These are phyloP conservation scores for Sturmia bella DNA, from an alignment of 2,888 invertebrate genomes.

Conservation along the genomic window DNA sequence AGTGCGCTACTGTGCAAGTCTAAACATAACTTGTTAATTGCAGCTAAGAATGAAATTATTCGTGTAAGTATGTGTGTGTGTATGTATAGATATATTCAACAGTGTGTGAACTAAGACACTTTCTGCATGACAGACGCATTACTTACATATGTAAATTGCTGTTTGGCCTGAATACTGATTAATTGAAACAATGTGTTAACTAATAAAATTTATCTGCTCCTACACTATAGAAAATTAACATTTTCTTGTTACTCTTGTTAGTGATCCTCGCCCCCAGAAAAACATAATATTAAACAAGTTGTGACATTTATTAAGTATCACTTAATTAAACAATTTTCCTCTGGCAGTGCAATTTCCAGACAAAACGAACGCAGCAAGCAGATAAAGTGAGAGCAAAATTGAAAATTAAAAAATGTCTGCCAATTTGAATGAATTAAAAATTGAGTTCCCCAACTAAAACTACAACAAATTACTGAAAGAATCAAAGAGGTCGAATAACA, in stretches of 20 bases:
- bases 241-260: background rate
- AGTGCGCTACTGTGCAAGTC: no score
- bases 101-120: conserved; percentile 12
- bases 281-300: conserved; percentile 20
- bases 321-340: conserved; percentile 61
- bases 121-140: background rate
- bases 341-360: conserved; percentile 1
- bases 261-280: conserved; percentile 4
- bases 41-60: no score
- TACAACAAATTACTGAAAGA: conserved; percentile 11
- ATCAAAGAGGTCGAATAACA: conserved; percentile 9
- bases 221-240: background rate
- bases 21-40: no score
- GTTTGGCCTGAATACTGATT: background rate
- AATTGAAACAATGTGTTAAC: conserved; percentile 7
- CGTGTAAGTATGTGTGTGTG: no score
- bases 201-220: conserved; percentile 22
- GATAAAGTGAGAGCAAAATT: conserved; percentile 14
- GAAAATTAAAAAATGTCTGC: conserved; percentile 26
- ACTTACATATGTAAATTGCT: background rate
- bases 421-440: conserved; percentile 23
- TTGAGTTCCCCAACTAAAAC: conserved; percentile 25
- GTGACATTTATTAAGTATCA: conserved; percentile 55
- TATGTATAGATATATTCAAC: no score
- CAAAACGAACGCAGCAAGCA: background rate